Percentiles rank a stretch among this genome's conserved stretches.
Conservation (phyloP, 1,140 invertebrate species). For the Aphelenchoides fujianensis region DNA sequence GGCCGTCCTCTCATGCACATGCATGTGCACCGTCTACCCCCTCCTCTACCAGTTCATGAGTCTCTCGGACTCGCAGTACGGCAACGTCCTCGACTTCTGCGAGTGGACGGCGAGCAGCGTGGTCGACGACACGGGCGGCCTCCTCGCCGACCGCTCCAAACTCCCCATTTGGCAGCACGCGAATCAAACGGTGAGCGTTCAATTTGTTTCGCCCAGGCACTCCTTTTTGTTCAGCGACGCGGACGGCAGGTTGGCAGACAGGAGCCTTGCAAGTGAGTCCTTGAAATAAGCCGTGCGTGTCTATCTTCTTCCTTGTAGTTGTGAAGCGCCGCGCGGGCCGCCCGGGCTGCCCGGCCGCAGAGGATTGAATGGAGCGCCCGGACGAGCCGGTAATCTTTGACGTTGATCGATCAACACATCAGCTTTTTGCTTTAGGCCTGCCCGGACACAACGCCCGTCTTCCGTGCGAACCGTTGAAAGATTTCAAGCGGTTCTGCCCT, state of each 20-base stretch:
- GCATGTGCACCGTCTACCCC: conserved; percentile 33
- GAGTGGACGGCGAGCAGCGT: conserved; percentile 45
- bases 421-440: conserved; percentile 26
- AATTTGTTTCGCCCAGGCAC: not conserved
- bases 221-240: conserved; percentile 25
- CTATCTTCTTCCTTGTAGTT: conserved; percentile 27
- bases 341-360: conserved; percentile 38
- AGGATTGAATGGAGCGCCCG: conserved; percentile 44
- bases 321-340: conserved; percentile 29
- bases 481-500: conserved; percentile 53
- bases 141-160: conserved; percentile 26
- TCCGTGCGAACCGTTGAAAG: conserved; percentile 44
- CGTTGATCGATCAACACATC: conserved; percentile 15
- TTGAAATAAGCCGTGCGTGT: conserved; percentile 5
- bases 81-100: conserved; percentile 41
- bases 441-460: conserved; percentile 57
- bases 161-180: conserved; percentile 23
- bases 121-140: conserved; percentile 28
- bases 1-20: conserved; percentile 34
- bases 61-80: conserved; percentile 40
- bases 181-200: conserved; percentile 18
- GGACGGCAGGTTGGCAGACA: conserved; percentile 28
- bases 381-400: conserved; percentile 19
- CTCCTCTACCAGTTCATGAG: conserved; percentile 44
- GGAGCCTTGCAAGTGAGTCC: conserved; percentile 19